Evolutionary conservation across 1,140 invertebrate species (phyloP).

Genomic region (Hestina assimilis): DNA sequence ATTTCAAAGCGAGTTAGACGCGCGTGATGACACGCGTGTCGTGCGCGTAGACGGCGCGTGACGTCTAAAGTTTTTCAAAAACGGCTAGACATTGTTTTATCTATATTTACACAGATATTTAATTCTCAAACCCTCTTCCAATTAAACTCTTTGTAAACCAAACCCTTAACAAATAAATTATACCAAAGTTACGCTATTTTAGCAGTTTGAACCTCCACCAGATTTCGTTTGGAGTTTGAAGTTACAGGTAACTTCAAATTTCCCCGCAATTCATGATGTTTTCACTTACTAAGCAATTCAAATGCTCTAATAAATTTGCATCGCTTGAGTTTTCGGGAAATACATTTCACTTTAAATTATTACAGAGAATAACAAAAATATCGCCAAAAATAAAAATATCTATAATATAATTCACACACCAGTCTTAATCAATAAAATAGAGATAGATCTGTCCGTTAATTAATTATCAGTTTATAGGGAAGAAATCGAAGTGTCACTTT

Average conservation of each 20-base stretch:
- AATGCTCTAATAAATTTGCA: constrained; percentile 5
- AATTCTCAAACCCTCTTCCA: no score
- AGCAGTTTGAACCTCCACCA: constrained; percentile 10
- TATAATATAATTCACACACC: no score
- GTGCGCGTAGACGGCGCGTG: no score
- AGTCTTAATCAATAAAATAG: no score
- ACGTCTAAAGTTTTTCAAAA: no score
- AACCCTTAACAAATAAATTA: constrained; percentile 7
- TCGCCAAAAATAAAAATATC: background rate
- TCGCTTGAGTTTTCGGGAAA: background rate
- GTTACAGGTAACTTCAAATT: constrained; percentile 13
- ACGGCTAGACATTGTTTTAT: no score
- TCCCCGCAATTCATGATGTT: constrained; percentile 12
- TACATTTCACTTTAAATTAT: background rate
- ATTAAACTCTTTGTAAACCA: background rate
- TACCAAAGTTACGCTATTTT: constrained; percentile 6
- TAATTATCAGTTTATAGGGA: constrained; percentile 10
- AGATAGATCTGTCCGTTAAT: background rate
- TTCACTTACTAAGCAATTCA: constrained; percentile 12
- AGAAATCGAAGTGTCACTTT: constrained; percentile 10
- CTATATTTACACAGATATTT: no score
- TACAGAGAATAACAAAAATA: no score
- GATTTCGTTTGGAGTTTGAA: constrained; percentile 9
- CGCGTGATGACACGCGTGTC: no score
- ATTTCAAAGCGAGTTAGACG: no score